phyloP scores from a whole-genome alignment of 2,113 vertebrate genomes.

The Terrapene triunguis region DNA sequence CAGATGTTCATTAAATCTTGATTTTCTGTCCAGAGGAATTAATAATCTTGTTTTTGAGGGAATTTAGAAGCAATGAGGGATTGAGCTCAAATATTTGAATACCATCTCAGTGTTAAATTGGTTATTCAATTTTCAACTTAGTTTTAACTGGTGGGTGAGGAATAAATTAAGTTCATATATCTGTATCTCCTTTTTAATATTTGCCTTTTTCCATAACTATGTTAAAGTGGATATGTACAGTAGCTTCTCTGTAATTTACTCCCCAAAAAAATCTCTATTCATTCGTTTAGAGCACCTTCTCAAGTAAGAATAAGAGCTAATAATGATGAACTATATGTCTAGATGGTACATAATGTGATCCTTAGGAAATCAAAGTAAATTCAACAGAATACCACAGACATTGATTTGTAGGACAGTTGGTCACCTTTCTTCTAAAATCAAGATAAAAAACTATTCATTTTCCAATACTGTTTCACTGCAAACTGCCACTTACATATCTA shows the following conservation, averaged over 20 bases:
- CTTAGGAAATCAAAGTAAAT: constrained; percentile 54
- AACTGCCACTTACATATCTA: not conserved
- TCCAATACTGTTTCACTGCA: not conserved
- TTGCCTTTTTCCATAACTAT: not conserved
- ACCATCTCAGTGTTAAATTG: constrained; percentile 74
- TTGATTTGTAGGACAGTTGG: constrained; percentile 9
- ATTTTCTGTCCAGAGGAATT: constrained; percentile 92
- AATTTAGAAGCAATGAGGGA: constrained; percentile 82
- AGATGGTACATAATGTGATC: not conserved
- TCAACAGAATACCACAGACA: not conserved
- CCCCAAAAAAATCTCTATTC: constrained; percentile 19
- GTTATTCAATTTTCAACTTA: constrained; percentile 74
- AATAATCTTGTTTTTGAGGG: constrained; percentile 86
- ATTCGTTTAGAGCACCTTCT: constrained; percentile 31
- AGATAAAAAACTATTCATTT: not conserved
- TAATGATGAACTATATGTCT: not conserved
- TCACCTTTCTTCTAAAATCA: constrained; percentile 2
- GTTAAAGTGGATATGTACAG: constrained; percentile 43
- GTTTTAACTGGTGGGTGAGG: constrained; percentile 65
- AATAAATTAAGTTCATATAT: constrained; percentile 73
- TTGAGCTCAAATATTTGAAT: constrained; percentile 81
- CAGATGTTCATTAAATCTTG: constrained; percentile 92
- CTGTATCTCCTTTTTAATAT: constrained; percentile 65
- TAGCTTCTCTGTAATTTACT: constrained; percentile 13
- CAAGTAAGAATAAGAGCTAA: not conserved